Base-by-base conservation (phyloP, 2,888 invertebrate species). In the Mactromeris polynyma region DNA sequence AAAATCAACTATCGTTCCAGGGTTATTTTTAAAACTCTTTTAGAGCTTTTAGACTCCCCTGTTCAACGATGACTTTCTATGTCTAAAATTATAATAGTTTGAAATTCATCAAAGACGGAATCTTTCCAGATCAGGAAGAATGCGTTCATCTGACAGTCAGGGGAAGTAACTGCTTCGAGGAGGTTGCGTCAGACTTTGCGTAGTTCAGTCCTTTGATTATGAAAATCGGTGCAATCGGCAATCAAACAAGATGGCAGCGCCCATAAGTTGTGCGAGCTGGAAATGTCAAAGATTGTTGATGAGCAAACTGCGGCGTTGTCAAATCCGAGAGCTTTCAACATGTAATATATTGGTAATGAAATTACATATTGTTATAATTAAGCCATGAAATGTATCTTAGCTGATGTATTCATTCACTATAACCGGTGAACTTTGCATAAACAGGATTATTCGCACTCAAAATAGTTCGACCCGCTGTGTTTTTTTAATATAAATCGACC, bases 181-280 rank as follows among this genome's bases (percentile, higher is more conserved):
- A n/a, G n/a, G n/a, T n/a, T n/a, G n/a, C n/a, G n/a, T n/a, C n/a
- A n/a, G n/a, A n/a, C n/a, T n/a, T n/a, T n/a, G n/a, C n/a, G n/a
- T n/a, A n/a, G n/a, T 58, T 58, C 58, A 58, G 58, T 58, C n/a
- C 58, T 58, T 58, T 58, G 58, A 58, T 58, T 58, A 58, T 42
- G 6, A 6, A 14, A 14, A 9, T 14, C 42, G 42, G 42, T 42
- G 42, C 6, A 42, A 42, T 26, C 69, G 33, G 11, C 69, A 33
- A 33, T 36, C 14, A 58, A 21, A 1, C 73, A 73, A 73, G 36
- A 73, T 73, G 73, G 73, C 73, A 11, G 73, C 73, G 73, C 73
- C 73, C 73, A 73, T 73, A 36, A 73, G 73, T 19, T 36, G 19
- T 36, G 31, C 36, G 4, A 31, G 73, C 33, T 17, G 26, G 0